phyloP scores from a whole-genome alignment of 2,113 vertebrate species.

The Trochalopteron elliotii region DNA sequence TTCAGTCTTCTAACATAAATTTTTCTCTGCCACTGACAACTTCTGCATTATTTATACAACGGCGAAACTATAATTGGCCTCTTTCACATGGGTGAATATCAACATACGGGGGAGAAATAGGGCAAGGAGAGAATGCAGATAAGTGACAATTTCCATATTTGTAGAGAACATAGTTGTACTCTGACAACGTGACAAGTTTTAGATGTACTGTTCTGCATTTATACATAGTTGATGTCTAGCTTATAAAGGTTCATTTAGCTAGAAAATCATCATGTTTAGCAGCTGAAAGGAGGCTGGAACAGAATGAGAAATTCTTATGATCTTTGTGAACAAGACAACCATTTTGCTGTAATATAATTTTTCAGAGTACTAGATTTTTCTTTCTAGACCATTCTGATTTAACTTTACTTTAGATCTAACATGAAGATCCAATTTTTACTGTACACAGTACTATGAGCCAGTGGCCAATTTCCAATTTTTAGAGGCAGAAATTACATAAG shows the following conservation, averaged over 20 bases:
- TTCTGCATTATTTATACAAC: conserved; percentile 35
- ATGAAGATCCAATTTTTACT: neutral
- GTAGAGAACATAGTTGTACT: neutral
- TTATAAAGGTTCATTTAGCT: conserved; percentile 36
- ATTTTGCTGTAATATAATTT: neutral
- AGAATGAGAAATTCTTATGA: conserved; percentile 6
- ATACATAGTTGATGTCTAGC: neutral
- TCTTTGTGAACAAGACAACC: neutral
- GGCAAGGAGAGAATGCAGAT: conserved; percentile 3
- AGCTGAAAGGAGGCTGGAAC: conserved; percentile 13
- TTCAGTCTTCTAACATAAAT: neutral
- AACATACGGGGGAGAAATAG: neutral
- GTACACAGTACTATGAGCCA: neutral
- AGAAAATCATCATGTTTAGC: neutral
- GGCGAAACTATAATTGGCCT: conserved; percentile 22
- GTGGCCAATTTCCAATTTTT: neutral
- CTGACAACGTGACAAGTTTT: neutral
- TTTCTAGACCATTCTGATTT: conserved; percentile 6
- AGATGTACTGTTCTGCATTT: neutral
- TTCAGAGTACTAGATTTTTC: neutral
- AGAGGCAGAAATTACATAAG: neutral
- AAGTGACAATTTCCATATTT: conserved; percentile 18
- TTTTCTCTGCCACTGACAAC: neutral
- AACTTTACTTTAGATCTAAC: neutral
- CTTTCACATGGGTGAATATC: conserved; percentile 44